phyloP scores from a whole-genome alignment of 2,113 vertebrate genomes.

The Azemiops feae region DNA sequence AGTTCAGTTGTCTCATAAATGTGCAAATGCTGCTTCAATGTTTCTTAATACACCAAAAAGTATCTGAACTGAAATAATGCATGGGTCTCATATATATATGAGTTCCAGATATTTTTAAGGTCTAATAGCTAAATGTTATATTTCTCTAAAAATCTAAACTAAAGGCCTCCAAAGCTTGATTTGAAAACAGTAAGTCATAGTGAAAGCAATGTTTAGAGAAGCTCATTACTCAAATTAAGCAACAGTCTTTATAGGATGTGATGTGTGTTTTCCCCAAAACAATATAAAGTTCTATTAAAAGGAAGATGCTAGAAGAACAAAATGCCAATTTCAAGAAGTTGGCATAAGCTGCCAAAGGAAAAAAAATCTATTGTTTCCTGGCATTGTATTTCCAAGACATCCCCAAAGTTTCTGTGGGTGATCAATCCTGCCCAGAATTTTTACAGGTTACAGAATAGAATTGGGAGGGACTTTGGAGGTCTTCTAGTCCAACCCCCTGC shows the following conservation, averaged over 20 bases:
- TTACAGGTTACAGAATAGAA: not conserved
- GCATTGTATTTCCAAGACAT: not conserved
- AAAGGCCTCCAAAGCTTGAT: not conserved
- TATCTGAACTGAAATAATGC: not conserved
- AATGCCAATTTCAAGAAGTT: not conserved
- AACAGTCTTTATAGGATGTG: not conserved
- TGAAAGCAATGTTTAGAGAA: not conserved
- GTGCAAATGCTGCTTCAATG: not conserved
- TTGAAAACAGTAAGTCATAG: not conserved
- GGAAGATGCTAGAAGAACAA: not conserved
- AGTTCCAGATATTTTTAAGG: not conserved
- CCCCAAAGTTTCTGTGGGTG: not conserved
- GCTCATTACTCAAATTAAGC: not conserved
- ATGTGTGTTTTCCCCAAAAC: not conserved
- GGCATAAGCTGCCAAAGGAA: not conserved
- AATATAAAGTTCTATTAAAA: not conserved
- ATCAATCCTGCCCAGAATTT: not conserved
- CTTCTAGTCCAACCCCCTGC: not conserved
- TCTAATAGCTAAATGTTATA: not conserved
- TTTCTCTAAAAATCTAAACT: not conserved
- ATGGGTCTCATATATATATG: not conserved
- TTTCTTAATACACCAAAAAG: not conserved
- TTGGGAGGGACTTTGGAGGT: not conserved
- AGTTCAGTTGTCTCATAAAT: not conserved
- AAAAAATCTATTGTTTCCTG: not conserved